Evolutionary conservation across 2,888 invertebrate genomes (phyloP), one percentile per base, ranked within the genome.

Genomic region (Lysandra bellargus): DNA sequence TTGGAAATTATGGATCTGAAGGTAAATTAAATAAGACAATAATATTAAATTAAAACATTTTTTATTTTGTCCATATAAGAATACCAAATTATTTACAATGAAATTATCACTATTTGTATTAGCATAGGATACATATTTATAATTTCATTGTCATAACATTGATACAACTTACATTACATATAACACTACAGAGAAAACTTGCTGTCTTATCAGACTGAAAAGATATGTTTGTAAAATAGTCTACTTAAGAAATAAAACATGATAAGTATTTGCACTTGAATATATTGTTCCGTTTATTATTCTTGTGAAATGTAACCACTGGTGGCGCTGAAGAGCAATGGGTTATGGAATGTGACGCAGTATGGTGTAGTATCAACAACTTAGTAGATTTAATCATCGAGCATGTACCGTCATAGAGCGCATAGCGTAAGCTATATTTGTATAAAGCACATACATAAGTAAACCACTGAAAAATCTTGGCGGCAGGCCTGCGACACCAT

Each of bases 31-130:
- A 90, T 89, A 88, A 84, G 83, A 85, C 84, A 81, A 84, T 87
- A 83, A 89, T 92, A 93, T 93, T 93, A 92, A 94, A 94, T 93
- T 93, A 92, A 94, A 94, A 93, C 93, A 94, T 93, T 91, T 92
- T 94, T 93, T 93, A 93, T 93, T 94, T 91, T 91, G 89, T 91
- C 91, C 89, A 91, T 92, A 90, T 91, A 93, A 92, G 91, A 91
- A 91, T 93, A 93, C 92, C 91, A 88, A 92, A 92, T 91, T 93
- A 93, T 94, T 91, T 92, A 94, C 94, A 94, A 94, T 94, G 93
- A 94, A 93, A 93, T 93, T 90, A 91, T 87, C 89, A 90, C 90
- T 90, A 91, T 90, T 87, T 87, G 87, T 90, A 88, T 88, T 88
- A 83, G 80, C 40, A 17, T 80, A 81, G 88, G 88, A 91, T 88